Percentiles rank a stretch among this genome's conserved stretches.
These are phyloP conservation scores for Ethmia dodecea DNA, from an alignment of 2,888 invertebrate genomes.

Conservation along the genomic window DNA sequence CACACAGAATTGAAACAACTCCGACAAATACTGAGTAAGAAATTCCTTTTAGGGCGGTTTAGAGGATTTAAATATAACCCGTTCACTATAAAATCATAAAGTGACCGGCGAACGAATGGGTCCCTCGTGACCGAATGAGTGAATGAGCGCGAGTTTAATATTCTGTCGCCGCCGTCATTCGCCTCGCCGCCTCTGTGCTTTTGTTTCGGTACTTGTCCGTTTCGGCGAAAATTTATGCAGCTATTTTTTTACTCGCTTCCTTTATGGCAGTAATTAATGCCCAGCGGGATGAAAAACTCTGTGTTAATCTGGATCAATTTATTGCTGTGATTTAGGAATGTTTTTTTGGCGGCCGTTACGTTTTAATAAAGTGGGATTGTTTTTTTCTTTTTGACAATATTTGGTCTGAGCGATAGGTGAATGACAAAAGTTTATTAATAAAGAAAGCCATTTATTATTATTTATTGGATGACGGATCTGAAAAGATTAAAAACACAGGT, in stretches of 20 bases:
- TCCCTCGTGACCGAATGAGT: constrained; percentile 31
- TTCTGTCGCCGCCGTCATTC: constrained; percentile 5
- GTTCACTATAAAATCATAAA: constrained; percentile 14
- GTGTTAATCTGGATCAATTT: constrained; percentile 8
- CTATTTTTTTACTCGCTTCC: constrained; percentile 7
- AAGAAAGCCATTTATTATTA: too few species aligned
- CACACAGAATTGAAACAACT: too few species aligned
- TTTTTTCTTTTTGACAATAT: too few species aligned
- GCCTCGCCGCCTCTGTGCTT: constrained; percentile 7
- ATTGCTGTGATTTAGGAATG: constrained; percentile 4
- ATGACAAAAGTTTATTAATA: too few species aligned
- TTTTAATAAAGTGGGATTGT: neutral
- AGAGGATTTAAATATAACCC: too few species aligned
- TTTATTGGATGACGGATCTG: too few species aligned
- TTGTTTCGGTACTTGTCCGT: constrained; percentile 9
- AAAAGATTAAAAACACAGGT: too few species aligned
- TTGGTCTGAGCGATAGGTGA: too few species aligned
- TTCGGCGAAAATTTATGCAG: constrained; percentile 7
- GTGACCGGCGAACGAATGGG: constrained; percentile 39
- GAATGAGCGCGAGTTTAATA: constrained; percentile 11
- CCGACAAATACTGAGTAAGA: too few species aligned
- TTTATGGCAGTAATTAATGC: constrained; percentile 11
- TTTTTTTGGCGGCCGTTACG: too few species aligned
- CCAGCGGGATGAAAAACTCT: constrained; percentile 4
- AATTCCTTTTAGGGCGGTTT: too few species aligned